A percentile compares a stretch with the other conserved stretches of the same genome.
Conservation (phyloP, 2,113 vertebrate species). For the Calcarius ornatus region DNA sequence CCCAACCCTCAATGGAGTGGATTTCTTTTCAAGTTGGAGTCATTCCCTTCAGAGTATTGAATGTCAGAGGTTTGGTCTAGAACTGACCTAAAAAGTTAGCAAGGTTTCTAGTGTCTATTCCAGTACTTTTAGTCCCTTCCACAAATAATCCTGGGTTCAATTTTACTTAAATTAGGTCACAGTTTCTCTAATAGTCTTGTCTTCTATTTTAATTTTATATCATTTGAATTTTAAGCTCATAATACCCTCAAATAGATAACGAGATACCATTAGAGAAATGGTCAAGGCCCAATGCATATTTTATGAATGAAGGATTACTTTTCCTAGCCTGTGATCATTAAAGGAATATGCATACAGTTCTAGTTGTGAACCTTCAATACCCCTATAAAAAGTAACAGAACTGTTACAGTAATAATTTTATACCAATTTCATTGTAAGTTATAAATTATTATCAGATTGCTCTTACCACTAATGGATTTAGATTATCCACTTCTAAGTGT, state of each 20-base stretch:
- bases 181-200: neutral
- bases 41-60: neutral
- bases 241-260: neutral
- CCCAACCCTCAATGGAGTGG: neutral
- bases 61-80: neutral
- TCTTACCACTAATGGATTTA: neutral
- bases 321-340: neutral
- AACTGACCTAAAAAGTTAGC: neutral
- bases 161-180: neutral
- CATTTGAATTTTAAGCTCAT: neutral
- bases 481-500: neutral
- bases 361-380: neutral
- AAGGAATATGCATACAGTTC: neutral
- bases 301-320: conserved; percentile 6
- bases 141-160: neutral
- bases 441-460: neutral
- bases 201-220: conserved; percentile 10
- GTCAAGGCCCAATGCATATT: neutral
- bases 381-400: neutral
- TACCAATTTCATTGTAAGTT: neutral
- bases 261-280: neutral
- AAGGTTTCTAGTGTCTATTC: neutral
- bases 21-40: neutral
- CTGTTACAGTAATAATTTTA: neutral
- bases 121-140: neutral